Percentiles rank a stretch among this genome's conserved stretches.
Evolutionary conservation across 2,113 vertebrate genomes (phyloP).

Genomic region (Loxodonta africana): DNA sequence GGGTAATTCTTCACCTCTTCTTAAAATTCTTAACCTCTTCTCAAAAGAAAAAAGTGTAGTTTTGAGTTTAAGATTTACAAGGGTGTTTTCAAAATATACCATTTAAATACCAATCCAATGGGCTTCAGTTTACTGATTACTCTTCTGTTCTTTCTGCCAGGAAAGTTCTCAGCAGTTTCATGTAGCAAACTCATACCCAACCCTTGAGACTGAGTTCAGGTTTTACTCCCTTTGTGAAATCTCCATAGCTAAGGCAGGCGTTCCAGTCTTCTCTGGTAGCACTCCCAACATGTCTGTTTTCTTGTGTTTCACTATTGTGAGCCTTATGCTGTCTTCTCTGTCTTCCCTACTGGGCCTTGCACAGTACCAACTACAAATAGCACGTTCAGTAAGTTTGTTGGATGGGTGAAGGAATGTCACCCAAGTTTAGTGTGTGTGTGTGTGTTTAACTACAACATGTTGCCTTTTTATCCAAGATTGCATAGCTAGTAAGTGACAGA

Average conservation of each 20-base stretch:
- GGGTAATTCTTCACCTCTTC: not conserved
- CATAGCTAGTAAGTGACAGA: not conserved
- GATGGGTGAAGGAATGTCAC: not conserved
- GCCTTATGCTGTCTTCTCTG: not conserved
- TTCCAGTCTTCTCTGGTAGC: not conserved
- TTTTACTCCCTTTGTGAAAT: not conserved
- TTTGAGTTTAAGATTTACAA: slow-evolving; percentile 3
- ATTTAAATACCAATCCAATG: not conserved
- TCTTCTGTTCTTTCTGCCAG: not conserved
- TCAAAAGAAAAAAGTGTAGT: not conserved
- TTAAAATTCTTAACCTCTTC: not conserved
- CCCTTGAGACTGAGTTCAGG: not conserved
- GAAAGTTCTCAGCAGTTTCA: not conserved
- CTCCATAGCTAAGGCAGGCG: not conserved
- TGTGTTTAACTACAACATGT: not conserved
- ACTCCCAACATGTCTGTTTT: not conserved
- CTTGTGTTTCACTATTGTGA: not conserved
- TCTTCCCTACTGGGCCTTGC: not conserved
- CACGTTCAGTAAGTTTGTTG: not conserved
- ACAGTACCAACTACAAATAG: not conserved
- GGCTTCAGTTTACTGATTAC: not conserved
- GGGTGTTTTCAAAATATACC: not conserved
- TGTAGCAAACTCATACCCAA: not conserved
- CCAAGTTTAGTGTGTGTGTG: not conserved
- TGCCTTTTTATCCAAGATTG: not conserved